These are phyloP conservation scores for Wasmannia auropunctata DNA, from an alignment of 1,140 invertebrate species.

Conservation along the genomic window DNA sequence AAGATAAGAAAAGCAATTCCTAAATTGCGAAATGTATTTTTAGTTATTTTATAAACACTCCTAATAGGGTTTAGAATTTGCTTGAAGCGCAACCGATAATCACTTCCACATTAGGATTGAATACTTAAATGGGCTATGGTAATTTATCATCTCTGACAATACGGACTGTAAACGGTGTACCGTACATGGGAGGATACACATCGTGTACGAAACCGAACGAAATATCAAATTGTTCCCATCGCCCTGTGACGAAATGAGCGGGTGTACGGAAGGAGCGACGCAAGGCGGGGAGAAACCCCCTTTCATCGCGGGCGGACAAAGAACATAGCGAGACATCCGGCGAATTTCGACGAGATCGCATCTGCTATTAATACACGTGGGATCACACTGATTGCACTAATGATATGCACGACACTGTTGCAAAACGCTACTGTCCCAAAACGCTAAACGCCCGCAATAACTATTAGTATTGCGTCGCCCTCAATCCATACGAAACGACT, in stretches of 20 bases:
- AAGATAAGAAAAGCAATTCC: background rate
- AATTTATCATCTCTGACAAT: conserved; percentile 64
- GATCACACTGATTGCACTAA: conserved; percentile 49
- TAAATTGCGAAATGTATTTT: background rate
- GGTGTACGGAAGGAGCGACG: conserved; percentile 45
- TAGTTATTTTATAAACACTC: background rate
- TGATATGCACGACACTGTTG: conserved; percentile 46
- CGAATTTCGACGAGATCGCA: conserved; percentile 81
- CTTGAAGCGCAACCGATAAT: background rate
- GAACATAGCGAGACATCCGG: conserved; percentile 83
- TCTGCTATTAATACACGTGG: conserved; percentile 75
- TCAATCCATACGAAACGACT: conserved; percentile 44
- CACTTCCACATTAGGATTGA: background rate
- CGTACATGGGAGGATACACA: conserved; percentile 50
- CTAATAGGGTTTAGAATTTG: background rate
- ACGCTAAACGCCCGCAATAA: conserved; percentile 10
- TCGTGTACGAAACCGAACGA: conserved; percentile 75
- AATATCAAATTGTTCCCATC: conserved; percentile 84
- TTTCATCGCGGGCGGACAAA: conserved; percentile 82
- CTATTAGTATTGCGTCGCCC: conserved; percentile 32
- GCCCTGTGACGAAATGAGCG: conserved; percentile 80
- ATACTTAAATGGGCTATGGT: conserved; percentile 15
- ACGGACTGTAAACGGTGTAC: conserved; percentile 47
- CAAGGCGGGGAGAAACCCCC: conserved; percentile 16
- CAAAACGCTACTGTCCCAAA: conserved; percentile 60